Base-by-base conservation (phyloP, 1,140 invertebrate species). In the Calliphora vicina region DNA sequence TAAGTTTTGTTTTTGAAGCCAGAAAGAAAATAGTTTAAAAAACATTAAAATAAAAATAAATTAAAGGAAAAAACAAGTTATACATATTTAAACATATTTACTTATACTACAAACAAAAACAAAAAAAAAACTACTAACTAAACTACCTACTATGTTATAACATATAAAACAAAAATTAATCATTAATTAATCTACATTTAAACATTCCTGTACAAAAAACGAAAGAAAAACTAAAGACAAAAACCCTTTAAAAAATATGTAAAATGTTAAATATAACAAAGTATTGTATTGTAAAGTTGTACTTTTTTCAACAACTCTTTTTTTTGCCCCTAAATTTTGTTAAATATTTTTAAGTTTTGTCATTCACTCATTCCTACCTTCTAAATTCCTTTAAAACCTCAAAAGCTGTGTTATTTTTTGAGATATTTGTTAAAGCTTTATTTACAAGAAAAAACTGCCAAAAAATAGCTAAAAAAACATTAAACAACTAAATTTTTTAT, bases 181-280 rank as follows among this genome's bases (percentile, higher is more conserved):
- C 74, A 78, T 67, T 42, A 45, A 81, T 45, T 45, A 81, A 81
- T 20, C 45, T 43, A 76, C 73, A 76, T 76, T 27, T 76, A 86
- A 86, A 86, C 86, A 86, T 86, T 86, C 86, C 86, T 86, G 86
- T 85, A 86, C 85, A 78, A 78, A 78, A 42, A 43, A 76, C 83
- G 73, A 84, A 85, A 84, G 73, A 81, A 74, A 84, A 87, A 86
- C n/a, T n/a, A 84, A 84, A 85, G 85, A 88, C 84, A 86, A 88
- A 88, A 88, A 86, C 86, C 86, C 86, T 87, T 88, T 86, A 86
- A 86, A 87, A 87, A 87, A 85, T 85, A 88, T 57, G 45, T 35
- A 35, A 35, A 35, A 57, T 57, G 50, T 57, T 17, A 35, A 35
- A 57, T 15, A 17, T 15, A 57, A 57, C 15, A 57, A n/a, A 57